Conservation (phyloP, 1,140 invertebrate species). For the Anastrepha obliqua region DNA sequence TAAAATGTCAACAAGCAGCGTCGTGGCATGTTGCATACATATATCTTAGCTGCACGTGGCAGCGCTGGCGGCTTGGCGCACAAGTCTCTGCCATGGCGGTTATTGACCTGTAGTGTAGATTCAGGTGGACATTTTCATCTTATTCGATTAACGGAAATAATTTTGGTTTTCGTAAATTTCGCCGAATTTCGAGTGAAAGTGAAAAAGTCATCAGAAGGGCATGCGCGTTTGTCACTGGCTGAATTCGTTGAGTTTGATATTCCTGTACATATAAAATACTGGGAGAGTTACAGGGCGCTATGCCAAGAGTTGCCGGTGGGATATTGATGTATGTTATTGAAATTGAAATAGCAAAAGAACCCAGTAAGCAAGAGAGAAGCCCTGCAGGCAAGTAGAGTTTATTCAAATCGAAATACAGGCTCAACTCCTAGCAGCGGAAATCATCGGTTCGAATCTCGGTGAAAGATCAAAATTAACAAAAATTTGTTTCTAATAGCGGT, state of each 20-base stretch:
- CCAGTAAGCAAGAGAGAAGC: too few species aligned
- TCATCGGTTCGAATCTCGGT: too few species aligned
- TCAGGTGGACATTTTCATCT: not conserved
- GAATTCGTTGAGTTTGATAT: not conserved
- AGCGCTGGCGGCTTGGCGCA: not conserved
- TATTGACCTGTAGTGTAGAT: not conserved
- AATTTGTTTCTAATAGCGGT: too few species aligned
- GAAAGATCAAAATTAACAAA: too few species aligned
- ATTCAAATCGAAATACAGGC: too few species aligned
- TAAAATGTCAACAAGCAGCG: slow-evolving; percentile 41
- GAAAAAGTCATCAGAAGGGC: not conserved
- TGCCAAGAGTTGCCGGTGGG: not conserved
- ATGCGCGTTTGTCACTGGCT: not conserved
- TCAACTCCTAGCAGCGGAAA: too few species aligned
- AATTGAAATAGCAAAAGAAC: too few species aligned
- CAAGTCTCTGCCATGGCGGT: not conserved
- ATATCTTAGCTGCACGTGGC: not conserved
- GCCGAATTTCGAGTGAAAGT: slow-evolving; percentile 20
- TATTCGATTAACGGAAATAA: slow-evolving; percentile 43
- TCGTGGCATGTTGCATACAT: not conserved
- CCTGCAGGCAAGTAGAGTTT: too few species aligned
- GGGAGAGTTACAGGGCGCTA: too few species aligned
- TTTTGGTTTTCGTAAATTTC: not conserved
- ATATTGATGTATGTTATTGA: not conserved
- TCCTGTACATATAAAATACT: not conserved